Evolutionary conservation across 2,888 invertebrate genomes (phyloP), one percentile per base, ranked within the genome.

Genomic region (Molanna angustata): DNA sequence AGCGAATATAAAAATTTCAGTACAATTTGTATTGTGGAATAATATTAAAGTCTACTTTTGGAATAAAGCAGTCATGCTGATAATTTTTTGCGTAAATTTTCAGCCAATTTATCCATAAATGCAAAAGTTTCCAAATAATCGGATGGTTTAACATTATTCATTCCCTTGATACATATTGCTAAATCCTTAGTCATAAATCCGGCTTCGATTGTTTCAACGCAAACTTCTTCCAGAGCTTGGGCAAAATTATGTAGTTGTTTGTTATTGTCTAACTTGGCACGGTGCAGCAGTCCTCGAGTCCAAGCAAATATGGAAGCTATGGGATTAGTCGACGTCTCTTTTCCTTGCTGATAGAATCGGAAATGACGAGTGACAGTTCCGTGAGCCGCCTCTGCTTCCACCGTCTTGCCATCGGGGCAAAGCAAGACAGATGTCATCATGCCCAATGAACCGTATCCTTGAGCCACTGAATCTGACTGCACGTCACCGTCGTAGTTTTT

Each of bases 401-500:
- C 90, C 1, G 98, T 99, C 69, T 93, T 94, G 20, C 98, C 98
- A 76, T 99, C 98, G 3, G 98, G 98, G 66, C 95, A 96, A 49
- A 98, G 72, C 35, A 99, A 78, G 1, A 99, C 98, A 11, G 95
- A 96, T 0, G 98, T 99, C 99, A 99, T 99, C 62, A 99, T 80
- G 61, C 98, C 98, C 53, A 98, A 78, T 1, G 96, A 97, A 11
- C 98, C 93, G 63, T 88, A 93, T 22, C 96, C 97, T 74, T 99
- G 98, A 54, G 98, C 98, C 20, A 99, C 93, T 1, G 95, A 92
- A 72, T 99, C 98, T 0, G 95, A 96, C 71, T 99, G 98, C 0
- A 99, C 98, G 73, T 99, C 98, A 35, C 98, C 98, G 67, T 99
- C 98, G 69, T 99, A 99, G 72, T 99, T 99, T 71, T 99, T 99